Evolutionary conservation across 2,888 invertebrate species (phyloP).

Genomic region (Sepioteuthis lessoniana): DNA sequence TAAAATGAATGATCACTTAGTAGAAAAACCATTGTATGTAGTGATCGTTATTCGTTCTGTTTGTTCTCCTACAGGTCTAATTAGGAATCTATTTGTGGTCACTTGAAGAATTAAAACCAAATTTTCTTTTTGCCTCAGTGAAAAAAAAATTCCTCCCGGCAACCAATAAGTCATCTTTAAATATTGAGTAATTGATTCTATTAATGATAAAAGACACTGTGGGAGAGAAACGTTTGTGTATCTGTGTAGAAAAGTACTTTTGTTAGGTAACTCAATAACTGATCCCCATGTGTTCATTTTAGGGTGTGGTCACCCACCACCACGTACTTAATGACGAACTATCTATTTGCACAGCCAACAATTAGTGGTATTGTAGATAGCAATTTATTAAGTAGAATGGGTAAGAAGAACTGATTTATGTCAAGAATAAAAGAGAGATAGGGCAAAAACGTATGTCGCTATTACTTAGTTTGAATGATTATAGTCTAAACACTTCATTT

Average conservation of each 20-base stretch:
- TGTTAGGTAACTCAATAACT: background rate
- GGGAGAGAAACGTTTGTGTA: background rate
- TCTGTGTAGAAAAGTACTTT: background rate
- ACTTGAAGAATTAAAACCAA: constrained; percentile 17
- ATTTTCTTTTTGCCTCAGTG: background rate
- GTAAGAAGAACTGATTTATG: background rate
- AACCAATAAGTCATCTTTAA: background rate
- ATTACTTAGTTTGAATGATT: background rate
- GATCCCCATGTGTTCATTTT: background rate
- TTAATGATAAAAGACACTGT: background rate
- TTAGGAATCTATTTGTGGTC: background rate
- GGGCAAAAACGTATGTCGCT: background rate
- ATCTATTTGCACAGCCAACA: background rate
- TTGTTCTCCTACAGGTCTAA: background rate
- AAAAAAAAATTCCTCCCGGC: background rate
- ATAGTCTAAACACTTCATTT: background rate
- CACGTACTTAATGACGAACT: background rate
- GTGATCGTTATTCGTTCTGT: background rate
- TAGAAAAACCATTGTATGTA: background rate
- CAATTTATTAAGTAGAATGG: background rate
- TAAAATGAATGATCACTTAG: background rate
- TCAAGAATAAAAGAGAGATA: background rate
- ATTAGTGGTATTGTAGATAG: background rate
- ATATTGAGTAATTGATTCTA: background rate
- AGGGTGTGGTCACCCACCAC: background rate